Conservation (phyloP, 2,888 invertebrate genomes). For the Pinctada fucata region DNA sequence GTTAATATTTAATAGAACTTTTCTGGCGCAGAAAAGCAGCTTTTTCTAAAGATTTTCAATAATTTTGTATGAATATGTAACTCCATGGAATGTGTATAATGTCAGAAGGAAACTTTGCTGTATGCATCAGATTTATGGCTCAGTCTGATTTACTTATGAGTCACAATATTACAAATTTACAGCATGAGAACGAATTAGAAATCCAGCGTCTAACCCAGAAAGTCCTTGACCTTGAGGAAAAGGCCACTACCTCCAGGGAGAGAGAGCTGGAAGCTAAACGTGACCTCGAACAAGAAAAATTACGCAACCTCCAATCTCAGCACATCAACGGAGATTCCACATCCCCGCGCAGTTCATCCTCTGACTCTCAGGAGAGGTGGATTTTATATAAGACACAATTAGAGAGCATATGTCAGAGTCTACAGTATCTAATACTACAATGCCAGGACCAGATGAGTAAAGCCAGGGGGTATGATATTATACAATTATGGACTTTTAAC, state of each 20-base stretch:
- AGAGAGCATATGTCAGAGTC: conserved; percentile 64
- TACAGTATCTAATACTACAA: conserved; percentile 62
- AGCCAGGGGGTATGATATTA: conserved; percentile 43
- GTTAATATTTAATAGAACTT: too few species aligned
- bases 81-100: too few species aligned
- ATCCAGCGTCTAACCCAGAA: conserved; percentile 63
- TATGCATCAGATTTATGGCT: too few species aligned
- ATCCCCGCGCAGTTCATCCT: conserved; percentile 11
- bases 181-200: conserved; percentile 69
- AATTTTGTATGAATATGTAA: too few species aligned
- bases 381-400: conserved; percentile 61
- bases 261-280: conserved; percentile 54
- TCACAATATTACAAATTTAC: conserved; percentile 12
- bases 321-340: background rate
- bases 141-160: too few species aligned
- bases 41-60: too few species aligned
- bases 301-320: conserved; percentile 37
- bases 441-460: conserved; percentile 61
- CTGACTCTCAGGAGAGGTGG: conserved; percentile 35
- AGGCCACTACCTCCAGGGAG: conserved; percentile 50
- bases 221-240: conserved; percentile 59
- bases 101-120: too few species aligned
- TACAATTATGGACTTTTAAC: too few species aligned
- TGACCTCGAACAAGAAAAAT: conserved; percentile 52
- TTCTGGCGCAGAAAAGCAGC: too few species aligned